Evolutionary conservation across 1,140 invertebrate species (phyloP).

Genomic region (Bicyclus anynana): DNA sequence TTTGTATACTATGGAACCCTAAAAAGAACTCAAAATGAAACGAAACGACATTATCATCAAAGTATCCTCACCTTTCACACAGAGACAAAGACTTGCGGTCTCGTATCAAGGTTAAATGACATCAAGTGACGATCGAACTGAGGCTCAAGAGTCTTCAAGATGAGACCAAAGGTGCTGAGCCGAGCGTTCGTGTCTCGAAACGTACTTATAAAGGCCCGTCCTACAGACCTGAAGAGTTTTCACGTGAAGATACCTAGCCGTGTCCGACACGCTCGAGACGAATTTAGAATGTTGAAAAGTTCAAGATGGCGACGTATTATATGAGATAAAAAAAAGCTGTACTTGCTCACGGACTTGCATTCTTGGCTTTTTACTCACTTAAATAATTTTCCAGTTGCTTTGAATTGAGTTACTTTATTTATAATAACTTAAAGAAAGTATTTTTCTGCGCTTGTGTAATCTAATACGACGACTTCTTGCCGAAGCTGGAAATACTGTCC

Average conservation of each 20-base stretch:
- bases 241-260: constrained; percentile 27
- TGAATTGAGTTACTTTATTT: no score
- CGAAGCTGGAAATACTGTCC: no score
- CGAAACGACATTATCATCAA: constrained; percentile 1
- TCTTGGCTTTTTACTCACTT: no score
- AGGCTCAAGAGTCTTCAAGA: constrained; percentile 16
- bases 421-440: no score
- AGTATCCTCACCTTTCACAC: constrained; percentile 6
- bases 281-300: constrained; percentile 33
- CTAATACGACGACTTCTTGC: no score
- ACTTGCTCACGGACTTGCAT: no score
- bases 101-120: constrained; percentile 29
- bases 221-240: constrained; percentile 33
- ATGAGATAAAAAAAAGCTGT: neutral
- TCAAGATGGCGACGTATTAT: constrained; percentile 22
- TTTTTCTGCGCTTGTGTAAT: no score
- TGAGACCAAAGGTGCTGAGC: constrained; percentile 28
- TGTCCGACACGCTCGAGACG: constrained; percentile 22
- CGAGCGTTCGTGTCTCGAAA: constrained; percentile 23
- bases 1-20: no score
- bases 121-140: constrained; percentile 31
- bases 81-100: constrained; percentile 15
- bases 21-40: neutral
- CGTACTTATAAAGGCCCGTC: constrained; percentile 29
- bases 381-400: neutral